Evolutionary conservation across 2,113 vertebrate genomes (phyloP), one percentile per base, ranked within the genome.

Genomic region (Epinephelus lanceolatus): DNA sequence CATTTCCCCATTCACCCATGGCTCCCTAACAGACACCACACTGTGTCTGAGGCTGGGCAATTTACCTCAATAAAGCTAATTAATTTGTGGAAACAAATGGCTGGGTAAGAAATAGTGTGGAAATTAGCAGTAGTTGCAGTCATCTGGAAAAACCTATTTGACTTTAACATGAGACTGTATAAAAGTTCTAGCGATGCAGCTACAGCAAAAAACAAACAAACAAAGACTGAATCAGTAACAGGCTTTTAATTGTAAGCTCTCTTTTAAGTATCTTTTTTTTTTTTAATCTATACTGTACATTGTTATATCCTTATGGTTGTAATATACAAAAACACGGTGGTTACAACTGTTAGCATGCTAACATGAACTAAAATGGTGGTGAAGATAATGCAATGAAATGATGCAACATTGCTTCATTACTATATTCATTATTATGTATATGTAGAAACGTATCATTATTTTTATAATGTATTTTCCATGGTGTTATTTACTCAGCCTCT

Each of bases 51-150:
- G 79, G 63, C 76, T 27, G 27, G 40, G 12, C 75, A 74, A 89
- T 92, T 83, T 86, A 86, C 71, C 79, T 73, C 80, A 76, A 87
- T 87, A 56, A 66, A 69, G 42, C 56, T 85, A 90, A 91, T 92
- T 88, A 88, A 89, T 89, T 88, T 86, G 66, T 21, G 61, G 66
- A 88, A 87, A 86, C 71, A 91, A 90, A 84, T 87, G 63, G 56
- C 68, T 81, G 55, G 45, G 18, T 10, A 63, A 77, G 47, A 81
- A 75, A 70, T 61, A 81, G 10, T 17, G 53, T 55, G 70, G 25
- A 73, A 80, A 59, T 73, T 45, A 68, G 61, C 53, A 78, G 47
- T n/a, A 71, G 85, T 87, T 83, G 56, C 67, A 89, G 27, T 78
- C 78, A 74, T 80, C 66, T 78, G 61, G 62, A 88, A 86, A 90